Evolutionary conservation across 2,888 invertebrate genomes (phyloP).

Genomic region (Nomada goodeniana): DNA sequence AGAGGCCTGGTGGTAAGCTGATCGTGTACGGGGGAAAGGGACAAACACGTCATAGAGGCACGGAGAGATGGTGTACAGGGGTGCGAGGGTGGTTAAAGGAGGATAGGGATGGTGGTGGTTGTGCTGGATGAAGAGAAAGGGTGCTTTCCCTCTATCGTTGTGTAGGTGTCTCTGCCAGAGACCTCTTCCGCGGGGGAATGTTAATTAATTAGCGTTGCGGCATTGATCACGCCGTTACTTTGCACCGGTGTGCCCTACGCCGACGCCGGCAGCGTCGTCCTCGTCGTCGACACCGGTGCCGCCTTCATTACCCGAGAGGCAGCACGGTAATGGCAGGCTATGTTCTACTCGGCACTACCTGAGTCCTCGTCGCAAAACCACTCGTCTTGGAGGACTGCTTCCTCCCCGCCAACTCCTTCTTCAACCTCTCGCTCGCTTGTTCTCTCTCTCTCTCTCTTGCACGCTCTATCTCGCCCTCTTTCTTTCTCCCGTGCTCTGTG

Average conservation of each 20-base stretch:
- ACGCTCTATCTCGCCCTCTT: not conserved
- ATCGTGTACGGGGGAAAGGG: slow-evolving; percentile 13
- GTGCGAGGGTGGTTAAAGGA: slow-evolving; percentile 9
- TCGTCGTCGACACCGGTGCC: slow-evolving; percentile 46
- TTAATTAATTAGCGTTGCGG: slow-evolving; percentile 80
- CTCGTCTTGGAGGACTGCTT: slow-evolving; percentile 56
- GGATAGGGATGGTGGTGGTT: slow-evolving; percentile 22
- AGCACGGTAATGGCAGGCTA: slow-evolving; percentile 55
- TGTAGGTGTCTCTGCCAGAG: slow-evolving; percentile 71
- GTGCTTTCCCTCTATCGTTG: slow-evolving; percentile 52
- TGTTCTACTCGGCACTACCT: slow-evolving; percentile 39
- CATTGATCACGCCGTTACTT: slow-evolving; percentile 77
- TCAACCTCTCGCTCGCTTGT: not conserved
- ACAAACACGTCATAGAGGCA: slow-evolving; percentile 1
- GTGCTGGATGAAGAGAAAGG: slow-evolving; percentile 42
- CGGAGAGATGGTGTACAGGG: not conserved
- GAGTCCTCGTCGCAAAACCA: slow-evolving; percentile 55
- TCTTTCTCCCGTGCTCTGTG: not conserved
- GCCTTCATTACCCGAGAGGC: slow-evolving; percentile 65
- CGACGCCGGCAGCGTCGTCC: slow-evolving; percentile 52
- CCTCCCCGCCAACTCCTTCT: slow-evolving; percentile 21
- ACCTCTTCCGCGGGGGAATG: slow-evolving; percentile 76
- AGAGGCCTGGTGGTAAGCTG: slow-evolving; percentile 9
- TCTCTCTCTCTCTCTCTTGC: not conserved
- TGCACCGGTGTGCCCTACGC: slow-evolving; percentile 62